Evolutionary conservation across 2,888 invertebrate genomes (phyloP).

Genomic region (Standfussiana lucernea): DNA sequence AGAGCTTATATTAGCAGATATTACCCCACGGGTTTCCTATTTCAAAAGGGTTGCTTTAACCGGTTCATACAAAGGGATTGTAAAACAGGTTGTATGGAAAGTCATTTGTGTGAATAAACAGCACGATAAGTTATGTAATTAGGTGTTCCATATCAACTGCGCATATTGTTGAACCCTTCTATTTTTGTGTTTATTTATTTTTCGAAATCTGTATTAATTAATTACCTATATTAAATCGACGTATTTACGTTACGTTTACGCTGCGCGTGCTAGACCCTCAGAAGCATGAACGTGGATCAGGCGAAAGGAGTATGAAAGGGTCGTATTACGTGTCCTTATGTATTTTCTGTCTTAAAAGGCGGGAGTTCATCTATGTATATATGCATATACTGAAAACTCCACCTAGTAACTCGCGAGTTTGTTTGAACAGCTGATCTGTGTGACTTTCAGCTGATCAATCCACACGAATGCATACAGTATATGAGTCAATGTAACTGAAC

Average conservation of each 20-base stretch:
- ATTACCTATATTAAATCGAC: too few species aligned
- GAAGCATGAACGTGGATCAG: neutral
- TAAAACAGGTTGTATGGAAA: neutral
- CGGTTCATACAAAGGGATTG: slow-evolving; percentile 55
- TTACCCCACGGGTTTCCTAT: slow-evolving; percentile 69
- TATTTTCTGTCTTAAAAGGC: neutral
- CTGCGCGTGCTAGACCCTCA: too few species aligned
- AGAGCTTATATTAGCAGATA: slow-evolving; percentile 70
- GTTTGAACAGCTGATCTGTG: slow-evolving; percentile 49
- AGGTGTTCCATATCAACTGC: neutral
- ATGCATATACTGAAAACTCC: neutral
- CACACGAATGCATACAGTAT: slow-evolving; percentile 21
- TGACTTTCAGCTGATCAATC: slow-evolving; percentile 2
- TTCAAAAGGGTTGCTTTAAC: slow-evolving; percentile 71
- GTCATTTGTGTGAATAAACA: slow-evolving; percentile 7
- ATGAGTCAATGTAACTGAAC: slow-evolving; percentile 1
- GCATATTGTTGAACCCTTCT: neutral
- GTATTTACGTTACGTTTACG: too few species aligned
- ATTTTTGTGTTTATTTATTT: neutral
- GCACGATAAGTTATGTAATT: neutral
- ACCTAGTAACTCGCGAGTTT: slow-evolving; percentile 1
- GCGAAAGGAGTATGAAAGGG: neutral
- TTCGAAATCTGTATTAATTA: too few species aligned
- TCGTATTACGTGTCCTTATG: neutral
- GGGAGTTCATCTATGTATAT: neutral